Conservation (phyloP, 1,140 invertebrate species). For the Charaxes varanes region DNA sequence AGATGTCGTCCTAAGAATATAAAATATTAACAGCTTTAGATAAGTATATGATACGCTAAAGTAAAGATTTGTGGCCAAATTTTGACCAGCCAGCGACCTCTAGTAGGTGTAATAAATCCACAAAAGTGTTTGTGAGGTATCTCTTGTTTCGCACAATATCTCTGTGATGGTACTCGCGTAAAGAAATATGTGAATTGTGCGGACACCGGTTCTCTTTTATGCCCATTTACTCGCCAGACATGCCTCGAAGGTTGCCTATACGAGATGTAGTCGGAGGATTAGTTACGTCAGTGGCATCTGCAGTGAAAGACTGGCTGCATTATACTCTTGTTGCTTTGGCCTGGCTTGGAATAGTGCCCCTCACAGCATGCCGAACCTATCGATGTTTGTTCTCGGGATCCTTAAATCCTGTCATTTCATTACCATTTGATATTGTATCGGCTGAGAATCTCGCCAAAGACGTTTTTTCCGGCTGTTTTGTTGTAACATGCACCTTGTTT, state of each 20-base stretch:
- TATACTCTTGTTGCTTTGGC: slow-evolving; percentile 95
- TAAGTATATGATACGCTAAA: no score
- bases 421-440: slow-evolving; percentile 94
- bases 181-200: slow-evolving; percentile 98
- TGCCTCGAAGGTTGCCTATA: slow-evolving; percentile 96
- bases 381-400: slow-evolving; percentile 93
- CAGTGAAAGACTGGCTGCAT: slow-evolving; percentile 96
- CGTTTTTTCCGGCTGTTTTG: slow-evolving; percentile 96
- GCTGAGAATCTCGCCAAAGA: slow-evolving; percentile 94
- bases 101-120: no score
- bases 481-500: slow-evolving; percentile 96
- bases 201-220: slow-evolving; percentile 98
- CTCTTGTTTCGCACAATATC: no score
- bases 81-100: no score
- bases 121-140: no score
- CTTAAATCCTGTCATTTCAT: slow-evolving; percentile 86
- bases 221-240: slow-evolving; percentile 99
- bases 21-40: no score
- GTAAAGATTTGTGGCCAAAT: no score
- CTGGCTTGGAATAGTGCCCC: slow-evolving; percentile 98
- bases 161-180: slow-evolving; percentile 1
- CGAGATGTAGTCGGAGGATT: slow-evolving; percentile 92
- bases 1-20: no score
- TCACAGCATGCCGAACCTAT: slow-evolving; percentile 97
- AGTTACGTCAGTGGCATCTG: slow-evolving; percentile 90